phyloP scores from a whole-genome alignment of 2,113 vertebrate genomes.

The Epinephelus fuscoguttatus region DNA sequence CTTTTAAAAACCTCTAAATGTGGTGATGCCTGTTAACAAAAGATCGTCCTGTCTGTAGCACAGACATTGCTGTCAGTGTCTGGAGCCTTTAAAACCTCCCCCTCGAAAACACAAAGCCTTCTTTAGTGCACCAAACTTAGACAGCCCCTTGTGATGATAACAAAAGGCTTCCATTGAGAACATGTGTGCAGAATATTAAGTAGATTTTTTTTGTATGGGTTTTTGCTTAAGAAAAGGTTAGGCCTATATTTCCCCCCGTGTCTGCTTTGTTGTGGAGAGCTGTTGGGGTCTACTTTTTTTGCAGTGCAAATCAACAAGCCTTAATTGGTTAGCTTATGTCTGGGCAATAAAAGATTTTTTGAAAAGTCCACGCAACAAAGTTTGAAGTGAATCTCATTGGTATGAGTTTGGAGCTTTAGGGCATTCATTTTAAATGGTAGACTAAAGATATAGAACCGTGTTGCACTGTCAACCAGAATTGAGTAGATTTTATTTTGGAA shows the following conservation, averaged over 20 bases:
- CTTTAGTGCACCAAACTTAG: constrained; percentile 80
- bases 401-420: background rate
- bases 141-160: constrained; percentile 77
- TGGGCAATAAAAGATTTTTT: constrained; percentile 23
- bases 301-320: constrained; percentile 56
- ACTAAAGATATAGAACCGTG: background rate
- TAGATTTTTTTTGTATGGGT: constrained; percentile 79
- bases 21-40: constrained; percentile 33
- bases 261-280: constrained; percentile 74
- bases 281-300: constrained; percentile 67
- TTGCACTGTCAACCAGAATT: background rate
- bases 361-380: background rate
- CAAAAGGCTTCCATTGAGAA: constrained; percentile 84
- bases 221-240: constrained; percentile 77
- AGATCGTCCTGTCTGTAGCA: constrained; percentile 21
- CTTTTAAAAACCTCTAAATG: constrained; percentile 13
- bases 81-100: constrained; percentile 73
- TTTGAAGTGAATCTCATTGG: background rate
- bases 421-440: background rate
- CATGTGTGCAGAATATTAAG: constrained; percentile 86
- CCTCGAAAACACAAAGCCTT: constrained; percentile 81
- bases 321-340: constrained; percentile 67
- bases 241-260: constrained; percentile 70
- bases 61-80: constrained; percentile 70
- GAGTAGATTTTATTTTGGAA: background rate